Percentiles rank a stretch among this genome's conserved stretches.
These are phyloP conservation scores for Seriola rivoliana DNA, from an alignment of 2,113 vertebrate species.

Conservation along the genomic window DNA sequence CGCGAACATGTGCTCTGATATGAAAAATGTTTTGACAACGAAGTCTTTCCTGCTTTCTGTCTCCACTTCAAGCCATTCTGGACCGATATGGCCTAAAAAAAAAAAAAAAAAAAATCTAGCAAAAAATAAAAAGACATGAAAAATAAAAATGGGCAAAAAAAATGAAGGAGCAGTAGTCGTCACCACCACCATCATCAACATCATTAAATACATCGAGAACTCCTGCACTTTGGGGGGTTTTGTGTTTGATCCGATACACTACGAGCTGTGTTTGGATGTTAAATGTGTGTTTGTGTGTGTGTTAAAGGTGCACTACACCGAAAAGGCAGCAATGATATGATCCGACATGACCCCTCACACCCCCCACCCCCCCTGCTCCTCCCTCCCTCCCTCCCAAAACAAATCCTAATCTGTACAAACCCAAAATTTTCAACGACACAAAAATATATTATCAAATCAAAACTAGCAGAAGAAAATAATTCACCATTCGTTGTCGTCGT, in stretches of 20 bases:
- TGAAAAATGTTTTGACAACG: not conserved
- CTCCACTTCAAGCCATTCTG: constrained; percentile 46
- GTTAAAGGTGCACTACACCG: constrained; percentile 66
- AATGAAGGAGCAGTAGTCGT: constrained; percentile 57
- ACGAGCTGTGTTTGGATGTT: constrained; percentile 14
- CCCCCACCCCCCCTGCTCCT: not conserved
- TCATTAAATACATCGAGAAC: constrained; percentile 42
- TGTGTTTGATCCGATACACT: constrained; percentile 13
- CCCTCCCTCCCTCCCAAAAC: not conserved
- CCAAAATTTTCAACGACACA: constrained; percentile 60
- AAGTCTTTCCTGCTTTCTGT: constrained; percentile 15
- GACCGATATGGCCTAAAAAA: constrained; percentile 33
- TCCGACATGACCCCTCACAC: constrained; percentile 24
- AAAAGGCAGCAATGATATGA: constrained; percentile 79
- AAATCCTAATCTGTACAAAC: constrained; percentile 66
- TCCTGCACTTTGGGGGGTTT: constrained; percentile 15
- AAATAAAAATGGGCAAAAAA: constrained; percentile 28
- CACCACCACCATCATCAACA: constrained; percentile 38
- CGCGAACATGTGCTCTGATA: constrained; percentile 21
- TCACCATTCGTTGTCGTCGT: constrained; percentile 60
- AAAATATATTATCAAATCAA: constrained; percentile 79
- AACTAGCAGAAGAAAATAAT: constrained; percentile 69
- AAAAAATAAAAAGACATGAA: not conserved
- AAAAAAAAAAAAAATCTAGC: not conserved
- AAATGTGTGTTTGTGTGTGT: constrained; percentile 22